These are phyloP conservation scores for Naso thynnoides DNA, from an alignment of 2,797 vertebrate genomes.

Conservation along the genomic window DNA sequence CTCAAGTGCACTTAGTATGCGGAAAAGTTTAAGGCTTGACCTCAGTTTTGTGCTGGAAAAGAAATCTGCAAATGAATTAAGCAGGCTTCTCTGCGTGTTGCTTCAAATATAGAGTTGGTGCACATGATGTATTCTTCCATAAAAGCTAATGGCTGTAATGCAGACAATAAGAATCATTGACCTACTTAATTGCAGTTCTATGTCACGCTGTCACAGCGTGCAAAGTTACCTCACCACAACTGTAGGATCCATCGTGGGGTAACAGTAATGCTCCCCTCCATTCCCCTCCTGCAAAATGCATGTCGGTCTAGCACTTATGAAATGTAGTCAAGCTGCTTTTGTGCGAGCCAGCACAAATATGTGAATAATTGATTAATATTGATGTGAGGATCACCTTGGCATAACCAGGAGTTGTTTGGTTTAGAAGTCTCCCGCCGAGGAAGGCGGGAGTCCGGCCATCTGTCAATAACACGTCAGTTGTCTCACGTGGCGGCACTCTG, in stretches of 20 bases:
- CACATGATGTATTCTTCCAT: conserved; percentile 58
- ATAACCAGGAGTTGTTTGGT: conserved; percentile 70
- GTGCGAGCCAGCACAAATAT: conserved; percentile 62
- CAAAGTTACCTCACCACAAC: conserved; percentile 54
- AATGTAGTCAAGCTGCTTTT: conserved; percentile 68
- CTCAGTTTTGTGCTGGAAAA: conserved; percentile 50
- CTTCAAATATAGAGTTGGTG: conserved; percentile 45
- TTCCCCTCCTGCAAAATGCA: conserved; percentile 72
- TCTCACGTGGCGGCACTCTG: conserved; percentile 43
- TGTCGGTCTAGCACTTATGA: conserved; percentile 68
- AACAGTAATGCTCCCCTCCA: conserved; percentile 44
- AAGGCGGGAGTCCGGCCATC: conserved; percentile 46
- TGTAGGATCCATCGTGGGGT: conserved; percentile 51
- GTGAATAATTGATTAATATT: conserved; percentile 79
- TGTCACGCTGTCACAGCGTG: conserved; percentile 49
- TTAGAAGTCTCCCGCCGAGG: conserved; percentile 56
- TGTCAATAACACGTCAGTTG: conserved; percentile 68
- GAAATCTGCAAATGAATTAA: conserved; percentile 63
- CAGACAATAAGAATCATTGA: conserved; percentile 72
- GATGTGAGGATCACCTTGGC: conserved; percentile 67
- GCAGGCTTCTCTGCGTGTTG: conserved; percentile 41
- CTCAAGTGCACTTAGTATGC: conserved; percentile 56
- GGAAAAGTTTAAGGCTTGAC: conserved; percentile 61
- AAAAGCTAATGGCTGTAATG: conserved; percentile 65
- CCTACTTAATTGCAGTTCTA: conserved; percentile 66